Percentiles rank a stretch among this genome's conserved stretches.
phyloP scores from a whole-genome alignment of 2,113 vertebrate genomes.

The Dasyurus viverrinus region DNA sequence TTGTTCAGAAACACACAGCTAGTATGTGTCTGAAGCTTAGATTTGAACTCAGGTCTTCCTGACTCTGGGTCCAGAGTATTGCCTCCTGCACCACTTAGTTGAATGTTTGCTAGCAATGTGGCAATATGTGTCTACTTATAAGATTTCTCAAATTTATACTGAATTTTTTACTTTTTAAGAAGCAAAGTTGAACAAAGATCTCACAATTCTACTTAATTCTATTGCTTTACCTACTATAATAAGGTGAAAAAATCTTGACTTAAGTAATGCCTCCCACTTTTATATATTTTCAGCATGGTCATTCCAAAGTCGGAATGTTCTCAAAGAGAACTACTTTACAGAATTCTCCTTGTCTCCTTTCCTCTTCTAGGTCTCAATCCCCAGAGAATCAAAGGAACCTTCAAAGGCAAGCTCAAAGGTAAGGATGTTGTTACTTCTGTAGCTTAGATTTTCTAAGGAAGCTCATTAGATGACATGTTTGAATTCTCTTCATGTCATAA shows the following conservation, averaged over 20 bases:
- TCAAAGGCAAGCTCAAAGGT: neutral
- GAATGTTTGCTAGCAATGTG: neutral
- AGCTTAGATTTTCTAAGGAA: constrained; percentile 3
- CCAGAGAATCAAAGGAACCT: neutral
- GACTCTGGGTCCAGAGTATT: neutral
- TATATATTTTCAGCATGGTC: neutral
- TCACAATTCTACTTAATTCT: neutral
- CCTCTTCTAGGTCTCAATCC: constrained; percentile 47
- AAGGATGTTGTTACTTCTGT: constrained; percentile 4
- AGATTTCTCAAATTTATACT: neutral
- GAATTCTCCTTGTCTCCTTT: neutral
- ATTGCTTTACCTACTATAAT: neutral
- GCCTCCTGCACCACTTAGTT: neutral
- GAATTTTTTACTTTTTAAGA: neutral
- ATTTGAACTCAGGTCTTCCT: neutral
- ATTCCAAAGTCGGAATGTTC: neutral
- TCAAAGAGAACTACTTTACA: neutral
- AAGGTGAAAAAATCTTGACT: neutral
- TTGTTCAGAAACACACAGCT: neutral
- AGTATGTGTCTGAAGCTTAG: neutral
- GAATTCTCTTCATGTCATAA: neutral
- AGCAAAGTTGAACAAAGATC: neutral
- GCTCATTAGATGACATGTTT: neutral
- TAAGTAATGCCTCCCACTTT: neutral
- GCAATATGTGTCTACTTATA: neutral